Conservation (phyloP, 2,888 invertebrate genomes). For the Leptothorax acervorum region DNA sequence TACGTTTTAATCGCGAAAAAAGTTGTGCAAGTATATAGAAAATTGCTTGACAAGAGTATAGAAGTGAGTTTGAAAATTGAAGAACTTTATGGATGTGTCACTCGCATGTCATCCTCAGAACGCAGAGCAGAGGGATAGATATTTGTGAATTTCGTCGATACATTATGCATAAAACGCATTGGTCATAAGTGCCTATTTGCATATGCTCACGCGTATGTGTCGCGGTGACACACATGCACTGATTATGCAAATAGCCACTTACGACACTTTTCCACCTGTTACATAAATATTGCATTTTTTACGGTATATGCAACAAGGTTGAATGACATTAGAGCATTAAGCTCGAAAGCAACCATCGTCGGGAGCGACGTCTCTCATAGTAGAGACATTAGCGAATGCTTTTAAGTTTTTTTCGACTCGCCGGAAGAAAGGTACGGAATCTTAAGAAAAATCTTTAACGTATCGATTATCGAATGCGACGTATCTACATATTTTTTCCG, state of each 20-base stretch:
- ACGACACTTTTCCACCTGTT: neutral
- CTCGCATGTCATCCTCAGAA: neutral
- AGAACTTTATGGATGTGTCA: constrained; percentile 21
- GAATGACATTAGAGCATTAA: constrained; percentile 2
- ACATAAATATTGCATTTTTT: constrained; percentile 22
- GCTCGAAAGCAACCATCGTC: neutral
- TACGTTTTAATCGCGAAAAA: neutral
- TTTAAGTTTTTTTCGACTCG: constrained; percentile 3
- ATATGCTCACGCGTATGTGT: neutral
- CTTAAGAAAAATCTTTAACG: constrained; percentile 19
- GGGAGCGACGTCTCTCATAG: constrained; percentile 18
- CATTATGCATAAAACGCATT: constrained; percentile 28
- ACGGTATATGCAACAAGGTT: neutral
- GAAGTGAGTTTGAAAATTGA: constrained; percentile 31
- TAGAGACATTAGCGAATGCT: constrained; percentile 22
- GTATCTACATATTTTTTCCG: neutral
- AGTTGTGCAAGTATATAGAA: neutral
- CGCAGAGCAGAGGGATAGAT: constrained; percentile 10
- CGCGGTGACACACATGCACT: neutral
- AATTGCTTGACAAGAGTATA: neutral
- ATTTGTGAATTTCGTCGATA: constrained; percentile 9
- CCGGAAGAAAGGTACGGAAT: neutral
- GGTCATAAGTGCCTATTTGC: constrained; percentile 1
- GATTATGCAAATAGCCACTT: neutral
- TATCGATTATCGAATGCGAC: neutral